A percentile compares a stretch with the other conserved stretches of the same genome.
Evolutionary conservation across 2,797 vertebrate species (phyloP).

Genomic region (Rhynchotus rufescens): DNA sequence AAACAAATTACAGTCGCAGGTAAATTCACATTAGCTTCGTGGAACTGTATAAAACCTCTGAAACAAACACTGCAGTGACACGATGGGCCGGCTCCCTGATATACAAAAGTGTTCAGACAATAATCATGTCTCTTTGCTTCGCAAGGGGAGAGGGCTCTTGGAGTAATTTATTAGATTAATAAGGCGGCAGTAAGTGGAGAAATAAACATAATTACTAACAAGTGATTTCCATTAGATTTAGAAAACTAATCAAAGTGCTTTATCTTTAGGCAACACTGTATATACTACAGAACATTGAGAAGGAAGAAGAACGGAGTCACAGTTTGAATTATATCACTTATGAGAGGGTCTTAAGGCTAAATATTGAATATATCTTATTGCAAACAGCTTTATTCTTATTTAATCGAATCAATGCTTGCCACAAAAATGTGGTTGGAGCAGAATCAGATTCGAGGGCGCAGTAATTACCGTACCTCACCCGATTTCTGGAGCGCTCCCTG

Average conservation of each 20-base stretch:
- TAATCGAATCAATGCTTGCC: slow-evolving; percentile 46
- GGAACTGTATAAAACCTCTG: neutral
- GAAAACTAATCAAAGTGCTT: slow-evolving; percentile 66
- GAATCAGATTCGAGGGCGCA: slow-evolving; percentile 10
- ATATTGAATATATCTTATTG: slow-evolving; percentile 77
- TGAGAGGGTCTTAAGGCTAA: slow-evolving; percentile 82
- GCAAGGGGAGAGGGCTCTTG: slow-evolving; percentile 51
- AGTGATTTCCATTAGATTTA: slow-evolving; percentile 55
- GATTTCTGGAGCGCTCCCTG: slow-evolving; percentile 36
- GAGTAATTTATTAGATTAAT: slow-evolving; percentile 44
- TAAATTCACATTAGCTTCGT: slow-evolving; percentile 62
- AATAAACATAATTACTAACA: slow-evolving; percentile 45
- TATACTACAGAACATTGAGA: slow-evolving; percentile 56
- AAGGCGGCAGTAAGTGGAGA: slow-evolving; percentile 70
- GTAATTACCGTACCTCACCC: slow-evolving; percentile 34
- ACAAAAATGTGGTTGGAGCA: slow-evolving; percentile 36
- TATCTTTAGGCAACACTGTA: slow-evolving; percentile 68
- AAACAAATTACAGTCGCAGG: slow-evolving; percentile 54
- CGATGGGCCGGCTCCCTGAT: neutral
- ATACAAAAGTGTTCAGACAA: slow-evolving; percentile 16
- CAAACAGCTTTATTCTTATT: slow-evolving; percentile 67
- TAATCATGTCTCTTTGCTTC: neutral
- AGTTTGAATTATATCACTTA: slow-evolving; percentile 72
- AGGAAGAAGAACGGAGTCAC: slow-evolving; percentile 59
- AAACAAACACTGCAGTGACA: slow-evolving; percentile 3